Percentiles rank a stretch among this genome's conserved stretches.
Conservation (phyloP, 2,888 invertebrate species). For the Ormia ochracea region DNA sequence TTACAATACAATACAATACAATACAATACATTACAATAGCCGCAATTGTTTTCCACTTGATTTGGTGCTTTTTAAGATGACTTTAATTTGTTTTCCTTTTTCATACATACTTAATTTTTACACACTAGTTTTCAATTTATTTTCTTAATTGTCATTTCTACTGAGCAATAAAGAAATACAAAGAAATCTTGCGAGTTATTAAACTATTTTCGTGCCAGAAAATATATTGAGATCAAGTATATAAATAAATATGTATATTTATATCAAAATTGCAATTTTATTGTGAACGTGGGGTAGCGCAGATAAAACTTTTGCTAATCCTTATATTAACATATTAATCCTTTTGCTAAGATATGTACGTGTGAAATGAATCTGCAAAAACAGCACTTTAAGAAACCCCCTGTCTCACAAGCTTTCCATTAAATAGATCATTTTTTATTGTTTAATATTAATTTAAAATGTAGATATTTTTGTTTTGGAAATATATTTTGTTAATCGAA, state of each 20-base stretch:
- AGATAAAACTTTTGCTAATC: too few relatives aligned
- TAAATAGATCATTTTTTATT: too few relatives aligned
- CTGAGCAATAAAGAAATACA: constrained; percentile 45
- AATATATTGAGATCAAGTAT: not conserved
- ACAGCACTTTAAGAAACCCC: too few relatives aligned
- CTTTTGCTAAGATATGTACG: too few relatives aligned
- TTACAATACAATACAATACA: constrained; percentile 25
- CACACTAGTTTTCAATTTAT: not conserved
- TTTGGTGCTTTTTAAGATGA: constrained; percentile 58
- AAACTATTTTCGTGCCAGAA: not conserved
- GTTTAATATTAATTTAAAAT: too few relatives aligned
- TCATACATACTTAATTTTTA: not conserved
- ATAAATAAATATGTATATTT: not conserved
- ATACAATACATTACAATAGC: constrained; percentile 26
- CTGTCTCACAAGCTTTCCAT: too few relatives aligned
- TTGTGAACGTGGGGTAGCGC: not conserved
- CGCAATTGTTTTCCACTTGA: constrained; percentile 55
- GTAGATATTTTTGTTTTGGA: too few relatives aligned
- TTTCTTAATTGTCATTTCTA: constrained; percentile 30
- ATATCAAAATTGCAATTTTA: not conserved
- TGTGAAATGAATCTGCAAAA: too few relatives aligned
- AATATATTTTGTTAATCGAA: too few relatives aligned
- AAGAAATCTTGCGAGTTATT: constrained; percentile 34
- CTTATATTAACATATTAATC: too few relatives aligned
- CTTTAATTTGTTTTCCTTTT: constrained; percentile 43